Base-by-base conservation (phyloP, 2,797 vertebrate species). In the Miichthys miiuy region DNA sequence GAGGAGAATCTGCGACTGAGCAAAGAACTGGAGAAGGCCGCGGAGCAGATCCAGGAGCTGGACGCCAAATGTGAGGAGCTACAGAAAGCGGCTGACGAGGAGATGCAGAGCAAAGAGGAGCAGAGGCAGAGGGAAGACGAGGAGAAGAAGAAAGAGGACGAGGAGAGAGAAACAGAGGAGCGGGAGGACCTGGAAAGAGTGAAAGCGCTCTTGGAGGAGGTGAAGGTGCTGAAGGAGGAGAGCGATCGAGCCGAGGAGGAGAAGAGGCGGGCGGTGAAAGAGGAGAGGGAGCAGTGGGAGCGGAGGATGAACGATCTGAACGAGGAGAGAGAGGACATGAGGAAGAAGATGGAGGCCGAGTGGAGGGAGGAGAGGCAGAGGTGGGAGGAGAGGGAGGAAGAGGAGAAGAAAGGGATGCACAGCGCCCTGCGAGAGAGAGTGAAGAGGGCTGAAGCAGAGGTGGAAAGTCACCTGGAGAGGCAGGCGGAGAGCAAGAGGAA, bases 371-470 rank as follows among this genome's bases (percentile, higher is more conserved):
- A 96, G 61, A 93, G 95, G 75, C 94, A 88, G 83, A 95, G 94
- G 79, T 96, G 96, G 95, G 97, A 97, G 71, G 96, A 97, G 90
- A 95, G 95, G 88, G 97, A 97, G 84, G 90, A 92, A 1, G 97
- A 97, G 82, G 96, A 97, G 90, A 96, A 94, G 86, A 97, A 94
- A 44, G 93, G 88, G 44, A 92, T 96, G 87, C 96, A 97, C 89
- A 90, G 91, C 0, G 92, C 96, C 11, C 92, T 97, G 48, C 94
- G 96, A 77, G 96, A 97, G 71, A 95, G 97, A 73, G 94, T 97
- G 77, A 95, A 95, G 90, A 96, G 95, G 82, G 91, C 96, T 12
- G 97, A 99, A 68, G 94, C 93, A 0, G 97, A 98, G 68, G 89
- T 96, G 75, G 96, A 98, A 62, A 91, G 93, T 68, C 95, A 96